Evolutionary conservation across 2,888 invertebrate species (phyloP).

Genomic region (Pemphredon lugubris): DNA sequence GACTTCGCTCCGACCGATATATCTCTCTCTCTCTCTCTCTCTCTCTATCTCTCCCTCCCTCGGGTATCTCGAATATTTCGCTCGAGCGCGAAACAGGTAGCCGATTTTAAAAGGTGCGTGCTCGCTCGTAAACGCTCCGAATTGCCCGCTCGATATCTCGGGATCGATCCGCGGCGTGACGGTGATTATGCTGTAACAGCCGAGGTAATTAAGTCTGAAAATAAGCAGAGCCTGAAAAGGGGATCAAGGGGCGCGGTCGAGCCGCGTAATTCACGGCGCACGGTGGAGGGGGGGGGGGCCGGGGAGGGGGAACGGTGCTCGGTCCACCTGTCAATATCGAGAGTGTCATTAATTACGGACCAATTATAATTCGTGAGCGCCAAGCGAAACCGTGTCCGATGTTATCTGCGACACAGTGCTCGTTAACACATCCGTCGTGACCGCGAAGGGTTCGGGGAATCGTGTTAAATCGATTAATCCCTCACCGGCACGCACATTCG

Average conservation of each 20-base stretch:
- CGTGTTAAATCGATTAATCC: slow-evolving; percentile 65
- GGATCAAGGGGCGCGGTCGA: slow-evolving; percentile 45
- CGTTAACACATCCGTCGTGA: slow-evolving; percentile 61
- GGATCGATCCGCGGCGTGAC: slow-evolving; percentile 44
- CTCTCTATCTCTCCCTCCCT: background rate
- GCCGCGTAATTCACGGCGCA: slow-evolving; percentile 60
- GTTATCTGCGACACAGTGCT: slow-evolving; percentile 54
- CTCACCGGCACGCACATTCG: slow-evolving; percentile 43
- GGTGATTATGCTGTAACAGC: slow-evolving; percentile 61
- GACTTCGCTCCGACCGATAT: background rate
- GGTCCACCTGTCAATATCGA: slow-evolving; percentile 71
- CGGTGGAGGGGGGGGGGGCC: no score
- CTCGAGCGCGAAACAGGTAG: slow-evolving; percentile 5
- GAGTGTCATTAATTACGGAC: slow-evolving; percentile 75
- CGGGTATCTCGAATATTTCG: background rate
- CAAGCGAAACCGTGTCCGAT: slow-evolving; percentile 61
- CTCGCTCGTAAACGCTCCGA: slow-evolving; percentile 30
- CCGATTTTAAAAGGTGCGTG: slow-evolving; percentile 25
- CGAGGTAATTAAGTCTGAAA: slow-evolving; percentile 61
- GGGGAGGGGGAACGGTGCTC: slow-evolving; percentile 25
- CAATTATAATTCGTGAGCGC: slow-evolving; percentile 74
- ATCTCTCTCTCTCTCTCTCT: no score
- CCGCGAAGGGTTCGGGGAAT: slow-evolving; percentile 47
- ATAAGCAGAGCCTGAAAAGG: slow-evolving; percentile 43
- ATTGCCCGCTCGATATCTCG: slow-evolving; percentile 46